Evolutionary conservation across 2,113 vertebrate genomes (phyloP), one percentile per base, ranked within the genome.

Genomic region (Neopipo cinnamomea): DNA sequence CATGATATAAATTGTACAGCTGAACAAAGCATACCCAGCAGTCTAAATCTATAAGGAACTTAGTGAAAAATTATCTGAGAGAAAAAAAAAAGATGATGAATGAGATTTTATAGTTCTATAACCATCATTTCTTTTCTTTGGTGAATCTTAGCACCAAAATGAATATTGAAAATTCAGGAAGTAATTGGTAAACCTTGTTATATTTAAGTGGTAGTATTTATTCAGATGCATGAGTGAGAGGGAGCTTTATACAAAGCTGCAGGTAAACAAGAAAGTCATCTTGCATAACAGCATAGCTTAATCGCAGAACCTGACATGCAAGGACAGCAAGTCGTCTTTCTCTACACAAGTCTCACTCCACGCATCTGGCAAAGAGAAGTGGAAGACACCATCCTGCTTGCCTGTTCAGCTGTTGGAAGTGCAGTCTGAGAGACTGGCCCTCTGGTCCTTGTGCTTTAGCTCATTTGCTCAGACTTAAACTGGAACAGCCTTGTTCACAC

Each of bases 301-400:
- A 42, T 1, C 55, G 21, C 59, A 89, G 61, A 82, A 49, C 12
- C 19, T 42, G 0, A 0, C 19, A 8, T 0, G 0, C 13, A 67
- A 55, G n/a, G n/a, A 49, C 12, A 37, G 7, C 31, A 49, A 73
- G 28, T 5, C 0, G 0, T 8, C 31, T 12, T 50, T 30, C 53
- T 25, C 16, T 14, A 2, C 25, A 2, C 31, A 70, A 44, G 21
- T 2, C 35, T 52, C 28, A 22, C 14, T 37, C 39, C 8, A 24
- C 2, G 0, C 41, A 14, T 19, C 39, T 93, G 39, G 25, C 31
- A 20, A 11, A 61, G 50, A 18, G 15, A 31, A 8, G 6, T 17
- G 41, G 28, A 37, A 31, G 49, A 28, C 20, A 6, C 0, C 1
- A 6, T 55, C 33, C 25, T 0, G 0, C 35, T 55, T 6, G 0